Evolutionary conservation across 2,888 invertebrate genomes (phyloP).

Genomic region (Drosophila falleni): DNA sequence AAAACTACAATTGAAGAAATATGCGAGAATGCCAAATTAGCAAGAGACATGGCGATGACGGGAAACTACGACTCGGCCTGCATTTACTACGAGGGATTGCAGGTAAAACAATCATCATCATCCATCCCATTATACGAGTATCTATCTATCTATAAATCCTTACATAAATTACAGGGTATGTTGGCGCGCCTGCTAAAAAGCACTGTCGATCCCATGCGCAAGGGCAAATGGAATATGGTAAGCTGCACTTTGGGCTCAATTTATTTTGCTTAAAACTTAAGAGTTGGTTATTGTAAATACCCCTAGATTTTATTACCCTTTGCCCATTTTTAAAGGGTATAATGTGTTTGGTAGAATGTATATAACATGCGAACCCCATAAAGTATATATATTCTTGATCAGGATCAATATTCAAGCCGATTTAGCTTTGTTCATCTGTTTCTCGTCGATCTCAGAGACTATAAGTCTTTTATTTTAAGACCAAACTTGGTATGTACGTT

Average conservation of each 20-base stretch:
- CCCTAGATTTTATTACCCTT: no score
- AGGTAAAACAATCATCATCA: constrained; percentile 29
- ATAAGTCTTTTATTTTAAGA: no score
- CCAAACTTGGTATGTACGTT: no score
- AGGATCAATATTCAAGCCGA: no score
- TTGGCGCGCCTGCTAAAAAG: constrained; percentile 93
- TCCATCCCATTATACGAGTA: neutral
- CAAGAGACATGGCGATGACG: constrained; percentile 96
- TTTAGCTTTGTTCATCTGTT: no score
- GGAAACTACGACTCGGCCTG: constrained; percentile 98
- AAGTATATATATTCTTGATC: no score
- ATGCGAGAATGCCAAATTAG: constrained; percentile 97
- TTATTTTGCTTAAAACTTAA: neutral
- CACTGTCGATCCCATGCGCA: constrained; percentile 92
- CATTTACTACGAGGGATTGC: constrained; percentile 74
- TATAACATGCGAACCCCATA: no score
- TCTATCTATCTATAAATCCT: neutral
- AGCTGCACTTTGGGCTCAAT: constrained; percentile 62
- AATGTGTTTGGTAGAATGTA: no score
- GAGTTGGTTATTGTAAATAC: neutral
- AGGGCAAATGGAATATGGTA: constrained; percentile 96
- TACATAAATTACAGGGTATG: constrained; percentile 88
- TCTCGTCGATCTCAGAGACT: no score
- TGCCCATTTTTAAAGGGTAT: no score
- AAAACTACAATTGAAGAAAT: constrained; percentile 94